These are phyloP conservation scores for Puffinus mauretanicus DNA, from an alignment of 2,113 vertebrate species.

Conservation along the genomic window DNA sequence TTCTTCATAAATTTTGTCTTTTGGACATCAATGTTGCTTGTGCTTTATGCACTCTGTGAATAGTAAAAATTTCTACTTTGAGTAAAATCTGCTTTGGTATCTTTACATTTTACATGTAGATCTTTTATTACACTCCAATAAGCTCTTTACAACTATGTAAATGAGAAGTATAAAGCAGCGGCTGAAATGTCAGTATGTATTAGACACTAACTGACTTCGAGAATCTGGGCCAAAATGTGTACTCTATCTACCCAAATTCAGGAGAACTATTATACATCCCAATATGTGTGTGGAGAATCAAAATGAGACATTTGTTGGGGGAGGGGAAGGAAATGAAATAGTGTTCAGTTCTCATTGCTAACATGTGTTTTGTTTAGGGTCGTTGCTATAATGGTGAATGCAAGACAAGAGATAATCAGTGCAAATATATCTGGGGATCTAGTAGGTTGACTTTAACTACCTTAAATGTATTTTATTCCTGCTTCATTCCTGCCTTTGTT, in stretches of 20 bases:
- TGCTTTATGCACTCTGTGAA: background rate
- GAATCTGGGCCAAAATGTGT: background rate
- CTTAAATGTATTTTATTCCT: conserved; percentile 9
- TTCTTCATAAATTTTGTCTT: background rate
- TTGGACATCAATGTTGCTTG: background rate
- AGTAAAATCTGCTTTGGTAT: background rate
- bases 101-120: background rate
- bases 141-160: background rate
- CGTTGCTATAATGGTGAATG: conserved; percentile 96
- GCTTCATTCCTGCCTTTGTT: background rate
- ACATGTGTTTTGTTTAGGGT: conserved; percentile 76
- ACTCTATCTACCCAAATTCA: background rate
- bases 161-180: background rate
- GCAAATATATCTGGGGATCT: conserved; percentile 96
- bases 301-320: background rate
- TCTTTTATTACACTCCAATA: background rate
- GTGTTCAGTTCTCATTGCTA: background rate
- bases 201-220: background rate
- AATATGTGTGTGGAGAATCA: background rate
- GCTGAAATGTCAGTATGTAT: background rate
- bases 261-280: background rate
- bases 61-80: background rate
- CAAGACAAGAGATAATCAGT: conserved; percentile 97
- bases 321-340: background rate
- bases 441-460: conserved; percentile 79